Evolutionary conservation across 2,888 invertebrate genomes (phyloP).

Genomic region (Steinernema scapterisci): DNA sequence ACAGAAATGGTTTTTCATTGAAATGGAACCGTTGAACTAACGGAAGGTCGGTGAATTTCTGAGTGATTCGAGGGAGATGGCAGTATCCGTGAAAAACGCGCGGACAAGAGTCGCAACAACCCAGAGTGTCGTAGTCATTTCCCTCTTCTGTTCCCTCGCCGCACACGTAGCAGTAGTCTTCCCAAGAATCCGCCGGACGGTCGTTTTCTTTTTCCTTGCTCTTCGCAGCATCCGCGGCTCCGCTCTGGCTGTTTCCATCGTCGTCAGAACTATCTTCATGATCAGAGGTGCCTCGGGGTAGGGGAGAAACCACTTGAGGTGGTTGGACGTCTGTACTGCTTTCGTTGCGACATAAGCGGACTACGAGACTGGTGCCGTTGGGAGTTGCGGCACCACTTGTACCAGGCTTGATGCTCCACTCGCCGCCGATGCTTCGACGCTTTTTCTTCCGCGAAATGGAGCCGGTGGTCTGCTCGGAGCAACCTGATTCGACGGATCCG

Average conservation of each 20-base stretch:
- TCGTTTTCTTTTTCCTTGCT: constrained; percentile 26
- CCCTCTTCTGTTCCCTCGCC: constrained; percentile 47
- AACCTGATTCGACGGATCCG: neutral
- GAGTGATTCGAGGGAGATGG: constrained; percentile 42
- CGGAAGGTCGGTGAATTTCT: constrained; percentile 41
- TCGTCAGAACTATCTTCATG: neutral
- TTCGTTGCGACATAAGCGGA: constrained; percentile 7
- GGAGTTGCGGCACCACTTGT: neutral
- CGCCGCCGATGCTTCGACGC: neutral
- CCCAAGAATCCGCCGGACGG: constrained; percentile 42
- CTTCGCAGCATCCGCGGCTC: neutral
- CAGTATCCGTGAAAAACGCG: constrained; percentile 44
- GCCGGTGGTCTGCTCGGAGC: neutral
- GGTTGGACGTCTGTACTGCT: neutral
- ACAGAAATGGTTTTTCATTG: neutral
- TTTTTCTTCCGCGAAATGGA: constrained; percentile 8
- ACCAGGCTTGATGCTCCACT: constrained; percentile 19
- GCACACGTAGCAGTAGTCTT: constrained; percentile 50
- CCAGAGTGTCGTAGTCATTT: constrained; percentile 43
- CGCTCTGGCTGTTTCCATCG: neutral
- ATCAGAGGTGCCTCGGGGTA: neutral
- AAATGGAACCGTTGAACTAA: neutral
- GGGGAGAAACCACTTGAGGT: neutral
- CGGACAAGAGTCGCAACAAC: constrained; percentile 47
- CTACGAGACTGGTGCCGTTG: neutral